A percentile compares a stretch with the other conserved stretches of the same genome.
Conservation (phyloP, 2,113 vertebrate genomes). For the Toxotes jaculatrix region DNA sequence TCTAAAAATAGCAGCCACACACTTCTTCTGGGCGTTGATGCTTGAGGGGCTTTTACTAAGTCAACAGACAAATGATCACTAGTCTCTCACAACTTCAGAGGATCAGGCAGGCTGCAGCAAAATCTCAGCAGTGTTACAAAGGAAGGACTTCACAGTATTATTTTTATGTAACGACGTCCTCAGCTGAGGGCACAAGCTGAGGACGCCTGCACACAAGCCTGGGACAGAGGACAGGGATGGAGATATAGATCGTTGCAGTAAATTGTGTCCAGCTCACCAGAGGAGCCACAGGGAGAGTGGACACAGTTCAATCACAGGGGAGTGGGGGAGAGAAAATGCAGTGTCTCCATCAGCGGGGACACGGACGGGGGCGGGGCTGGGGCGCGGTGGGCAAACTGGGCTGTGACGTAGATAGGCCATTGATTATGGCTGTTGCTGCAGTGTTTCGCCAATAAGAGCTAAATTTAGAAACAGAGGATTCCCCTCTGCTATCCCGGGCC, state of each 20-base stretch:
- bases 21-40: not conserved
- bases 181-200: slow-evolving; percentile 4
- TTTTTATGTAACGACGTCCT: slow-evolving; percentile 36
- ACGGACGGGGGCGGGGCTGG: slow-evolving; percentile 22
- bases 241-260: slow-evolving; percentile 31
- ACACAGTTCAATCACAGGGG: slow-evolving; percentile 47
- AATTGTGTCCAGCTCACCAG: slow-evolving; percentile 19
- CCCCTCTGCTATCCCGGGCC: slow-evolving; percentile 69
- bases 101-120: slow-evolving; percentile 18
- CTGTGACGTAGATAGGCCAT: slow-evolving; percentile 72
- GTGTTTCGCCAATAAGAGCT: slow-evolving; percentile 67
- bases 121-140: slow-evolving; percentile 16
- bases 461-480: slow-evolving; percentile 83
- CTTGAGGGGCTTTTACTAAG: slow-evolving; percentile 27
- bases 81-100: slow-evolving; percentile 7
- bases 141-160: slow-evolving; percentile 2
- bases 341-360: slow-evolving; percentile 41
- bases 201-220: slow-evolving; percentile 17
- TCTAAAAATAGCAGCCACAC: slow-evolving; percentile 51
- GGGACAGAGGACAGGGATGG: slow-evolving; percentile 7
- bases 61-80: slow-evolving; percentile 21
- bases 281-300: slow-evolving; percentile 14
- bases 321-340: slow-evolving; percentile 16
- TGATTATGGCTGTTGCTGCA: slow-evolving; percentile 77
- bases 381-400: slow-evolving; percentile 19